Conservation (phyloP, 2,888 invertebrate genomes). For the Conops quadrifasciatus region DNA sequence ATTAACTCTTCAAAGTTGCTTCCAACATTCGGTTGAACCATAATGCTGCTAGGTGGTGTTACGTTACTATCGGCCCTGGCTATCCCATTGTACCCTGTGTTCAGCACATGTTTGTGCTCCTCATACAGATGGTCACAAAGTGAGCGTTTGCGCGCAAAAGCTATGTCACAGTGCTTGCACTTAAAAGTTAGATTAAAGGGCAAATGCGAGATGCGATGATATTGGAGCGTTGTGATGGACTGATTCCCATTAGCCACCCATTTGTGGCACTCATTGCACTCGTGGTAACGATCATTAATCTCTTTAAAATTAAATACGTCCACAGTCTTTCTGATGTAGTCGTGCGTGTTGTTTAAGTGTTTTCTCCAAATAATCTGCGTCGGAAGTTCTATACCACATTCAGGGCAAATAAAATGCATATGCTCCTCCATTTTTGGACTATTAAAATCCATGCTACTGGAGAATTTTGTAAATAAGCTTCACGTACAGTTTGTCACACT, state of each 20-base stretch:
- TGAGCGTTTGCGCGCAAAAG: slow-evolving; percentile 53
- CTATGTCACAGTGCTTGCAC: slow-evolving; percentile 52
- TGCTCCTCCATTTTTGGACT: slow-evolving; percentile 55
- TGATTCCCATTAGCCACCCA: slow-evolving; percentile 57
- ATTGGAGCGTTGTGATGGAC: slow-evolving; percentile 56
- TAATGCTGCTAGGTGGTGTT: background rate
- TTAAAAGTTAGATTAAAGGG: slow-evolving; percentile 54
- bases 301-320: slow-evolving; percentile 55
- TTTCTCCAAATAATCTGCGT: slow-evolving; percentile 57
- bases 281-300: slow-evolving; percentile 54
- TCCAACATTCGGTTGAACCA: no score
- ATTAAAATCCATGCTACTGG: slow-evolving; percentile 11
- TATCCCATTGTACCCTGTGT: background rate
- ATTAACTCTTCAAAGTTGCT: slow-evolving; percentile 5
- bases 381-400: slow-evolving; percentile 54
- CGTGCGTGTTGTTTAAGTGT: slow-evolving; percentile 54
- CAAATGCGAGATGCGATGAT: slow-evolving; percentile 57
- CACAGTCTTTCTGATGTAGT: slow-evolving; percentile 52
- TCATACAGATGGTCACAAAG: slow-evolving; percentile 47
- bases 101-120: slow-evolving; percentile 9
- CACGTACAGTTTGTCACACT: no score
- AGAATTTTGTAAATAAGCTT: background rate
- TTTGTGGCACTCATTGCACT: slow-evolving; percentile 55
- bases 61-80: background rate
- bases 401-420: slow-evolving; percentile 57